These are phyloP conservation scores for Tipula helvola DNA, from an alignment of 2,888 invertebrate species.

Conservation along the genomic window DNA sequence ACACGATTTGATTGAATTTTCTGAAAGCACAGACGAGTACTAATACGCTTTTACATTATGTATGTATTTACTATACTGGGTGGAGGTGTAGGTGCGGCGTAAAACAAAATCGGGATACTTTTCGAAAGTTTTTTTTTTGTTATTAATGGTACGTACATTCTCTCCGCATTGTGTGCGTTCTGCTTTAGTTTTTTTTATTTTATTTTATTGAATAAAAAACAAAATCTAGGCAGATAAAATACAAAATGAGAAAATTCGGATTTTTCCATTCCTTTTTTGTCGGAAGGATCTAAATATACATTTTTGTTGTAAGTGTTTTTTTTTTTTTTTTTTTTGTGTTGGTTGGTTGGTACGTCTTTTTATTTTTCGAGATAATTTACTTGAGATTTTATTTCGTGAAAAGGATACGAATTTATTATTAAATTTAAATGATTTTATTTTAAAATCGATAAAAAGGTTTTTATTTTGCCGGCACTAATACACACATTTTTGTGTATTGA, in stretches of 20 bases:
- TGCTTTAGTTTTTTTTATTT: neutral
- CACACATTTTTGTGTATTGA: neutral
- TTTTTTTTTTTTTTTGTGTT: neutral
- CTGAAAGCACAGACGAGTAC: neutral
- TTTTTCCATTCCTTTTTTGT: neutral
- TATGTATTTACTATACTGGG: neutral
- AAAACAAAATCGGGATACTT: neutral
- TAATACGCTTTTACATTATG: neutral
- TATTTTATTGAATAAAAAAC: neutral
- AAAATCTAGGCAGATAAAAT: constrained; percentile 5
- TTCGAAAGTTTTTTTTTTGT: neutral
- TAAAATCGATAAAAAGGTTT: constrained; percentile 4
- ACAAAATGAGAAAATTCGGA: constrained; percentile 4
- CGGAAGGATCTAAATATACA: neutral
- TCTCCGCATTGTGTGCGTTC: neutral
- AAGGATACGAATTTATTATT: constrained; percentile 4
- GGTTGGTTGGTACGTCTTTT: neutral
- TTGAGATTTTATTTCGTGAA: neutral
- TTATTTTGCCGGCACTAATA: neutral
- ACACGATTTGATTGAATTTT: neutral
- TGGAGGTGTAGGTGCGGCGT: no score
- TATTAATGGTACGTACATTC: neutral
- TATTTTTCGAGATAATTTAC: neutral
- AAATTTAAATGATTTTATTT: constrained; percentile 4
- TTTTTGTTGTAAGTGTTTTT: neutral